Base-by-base conservation (phyloP, 2,113 vertebrate genomes). In the Carettochelys insculpta region DNA sequence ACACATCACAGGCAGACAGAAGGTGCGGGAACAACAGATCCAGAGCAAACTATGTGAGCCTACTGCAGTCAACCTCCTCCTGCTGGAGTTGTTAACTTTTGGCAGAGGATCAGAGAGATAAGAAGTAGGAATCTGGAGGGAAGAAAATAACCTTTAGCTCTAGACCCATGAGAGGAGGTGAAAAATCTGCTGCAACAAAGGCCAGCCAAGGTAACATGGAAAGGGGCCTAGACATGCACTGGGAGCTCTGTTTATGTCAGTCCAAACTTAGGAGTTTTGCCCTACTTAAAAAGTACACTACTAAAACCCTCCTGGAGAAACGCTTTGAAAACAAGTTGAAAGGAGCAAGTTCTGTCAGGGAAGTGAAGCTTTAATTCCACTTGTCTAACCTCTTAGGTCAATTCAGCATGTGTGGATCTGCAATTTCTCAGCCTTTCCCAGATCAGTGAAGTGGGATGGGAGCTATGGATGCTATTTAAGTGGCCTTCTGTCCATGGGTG, bases 181-280 rank as follows among this genome's bases (percentile, higher is more conserved):
- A 96, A 90, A 95, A 94, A 95, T 93, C 41, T 4, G 4, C 12
- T 94, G 93, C 94, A 86, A 87, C 84, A 94, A 94, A 97, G 95
- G 96, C 96, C 95, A 95, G 96, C 94, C 96, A 97, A 95, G 95
- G 93, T 95, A 97, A 96, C 73, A 88, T 93, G 91, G 94, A 96
- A 96, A 85, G 82, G 43, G 90, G 90, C 93, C 95, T 94, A 75
- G 89, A 50, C 90, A 89, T 92, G 92, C 48, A 0, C 90, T 54
- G 71, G 90, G 92, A 87, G 90, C 80, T 87, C 56, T 76, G 90
- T 80, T 96, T 48, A 0, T 34, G 84, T 58, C 71, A 0, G 3
- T 11, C 88, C 91, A 93, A 81, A 89, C 80, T 89, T 71, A 2
- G 4, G 5, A 73, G 83, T 94, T 85, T 75, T 92, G 90, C 87